Base-by-base conservation (phyloP, 2,888 invertebrate genomes). In the Dexiosoma caninum region DNA sequence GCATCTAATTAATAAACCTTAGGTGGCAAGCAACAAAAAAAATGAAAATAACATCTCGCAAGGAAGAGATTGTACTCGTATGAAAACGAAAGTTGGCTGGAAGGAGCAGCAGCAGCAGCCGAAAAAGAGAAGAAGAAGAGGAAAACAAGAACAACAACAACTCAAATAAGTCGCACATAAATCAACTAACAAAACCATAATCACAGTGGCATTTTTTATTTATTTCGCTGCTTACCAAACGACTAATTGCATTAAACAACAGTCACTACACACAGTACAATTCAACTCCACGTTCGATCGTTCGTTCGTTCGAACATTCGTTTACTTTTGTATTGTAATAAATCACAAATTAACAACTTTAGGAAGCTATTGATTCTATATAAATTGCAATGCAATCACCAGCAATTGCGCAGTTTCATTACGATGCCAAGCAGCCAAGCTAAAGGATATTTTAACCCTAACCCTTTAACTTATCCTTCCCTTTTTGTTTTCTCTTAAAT, bases 1-100 rank as follows among this genome's bases (percentile, higher is more conserved):
- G 72, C 81, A 77, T 81, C 81, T 81, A 81, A 81, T 81, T 81
- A 81, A 69, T 72, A 78, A 77, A 77, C 77, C 81, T 81, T 81
- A 77, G 81, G 77, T 81, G 77, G 81, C 77, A 78, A 49, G 53
- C 9, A 44, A 42, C 16, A 32, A 14, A n/a, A n/a, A n/a, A n/a
- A n/a, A n/a, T n/a, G n/a, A n/a, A n/a, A n/a, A n/a, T n/a, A n/a
- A n/a, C n/a, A n/a, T n/a, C n/a, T n/a, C n/a, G n/a, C n/a, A n/a
- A 46, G 37, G 37, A 46, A 59, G 23, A 3, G 16, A 30, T 37
- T 19, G 3, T 19, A 42, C 23, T 10, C 12, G 6, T 19, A 2
- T 3, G 35, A 8, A 9, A 14, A 42, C 57, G 35, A 37, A 46
- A 72, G 53, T 57, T 57, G 23, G 4, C 62, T 8, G 30, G 9